phyloP scores from a whole-genome alignment of 1,140 invertebrate genomes.

The Hypothenemus hampei region DNA sequence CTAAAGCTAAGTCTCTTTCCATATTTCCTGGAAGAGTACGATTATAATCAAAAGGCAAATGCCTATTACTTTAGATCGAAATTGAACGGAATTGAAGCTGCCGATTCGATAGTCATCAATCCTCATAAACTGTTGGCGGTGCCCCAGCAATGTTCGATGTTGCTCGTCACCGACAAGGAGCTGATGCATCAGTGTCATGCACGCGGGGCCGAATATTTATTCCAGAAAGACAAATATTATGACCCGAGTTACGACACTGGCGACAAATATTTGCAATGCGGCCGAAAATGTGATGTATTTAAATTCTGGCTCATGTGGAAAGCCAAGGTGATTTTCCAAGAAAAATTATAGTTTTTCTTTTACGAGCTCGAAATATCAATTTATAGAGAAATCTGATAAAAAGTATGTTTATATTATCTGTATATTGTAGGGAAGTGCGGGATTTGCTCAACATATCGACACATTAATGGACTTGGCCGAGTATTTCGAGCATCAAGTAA shows the following conservation, averaged over 20 bases:
- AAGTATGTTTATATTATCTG: no score
- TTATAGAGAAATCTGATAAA: no score
- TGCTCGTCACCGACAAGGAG: slow-evolving; percentile 48
- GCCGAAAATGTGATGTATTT: slow-evolving; percentile 62
- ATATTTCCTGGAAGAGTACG: no score
- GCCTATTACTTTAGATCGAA: slow-evolving; percentile 36
- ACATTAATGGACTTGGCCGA: slow-evolving; percentile 48
- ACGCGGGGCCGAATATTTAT: slow-evolving; percentile 57
- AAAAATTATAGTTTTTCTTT: no score
- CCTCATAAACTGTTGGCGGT: slow-evolving; percentile 63
- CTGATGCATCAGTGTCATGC: slow-evolving; percentile 51
- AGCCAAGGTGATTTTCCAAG: slow-evolving; percentile 45
- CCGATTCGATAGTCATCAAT: slow-evolving; percentile 65
- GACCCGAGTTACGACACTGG: slow-evolving; percentile 59
- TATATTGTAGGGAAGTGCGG: slow-evolving; percentile 45
- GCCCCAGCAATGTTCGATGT: slow-evolving; percentile 60
- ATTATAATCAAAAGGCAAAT: no score
- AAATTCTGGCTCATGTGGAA: slow-evolving; percentile 70
- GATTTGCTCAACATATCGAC: slow-evolving; percentile 55
- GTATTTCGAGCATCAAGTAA: slow-evolving; percentile 47
- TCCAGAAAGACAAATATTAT: slow-evolving; percentile 65
- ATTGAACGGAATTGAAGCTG: slow-evolving; percentile 56
- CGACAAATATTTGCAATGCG: slow-evolving; percentile 65
- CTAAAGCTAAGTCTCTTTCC: no score
- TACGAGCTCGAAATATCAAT: no score